phyloP scores from a whole-genome alignment of 2,113 vertebrate genomes.

The Cygnus buccinator region DNA sequence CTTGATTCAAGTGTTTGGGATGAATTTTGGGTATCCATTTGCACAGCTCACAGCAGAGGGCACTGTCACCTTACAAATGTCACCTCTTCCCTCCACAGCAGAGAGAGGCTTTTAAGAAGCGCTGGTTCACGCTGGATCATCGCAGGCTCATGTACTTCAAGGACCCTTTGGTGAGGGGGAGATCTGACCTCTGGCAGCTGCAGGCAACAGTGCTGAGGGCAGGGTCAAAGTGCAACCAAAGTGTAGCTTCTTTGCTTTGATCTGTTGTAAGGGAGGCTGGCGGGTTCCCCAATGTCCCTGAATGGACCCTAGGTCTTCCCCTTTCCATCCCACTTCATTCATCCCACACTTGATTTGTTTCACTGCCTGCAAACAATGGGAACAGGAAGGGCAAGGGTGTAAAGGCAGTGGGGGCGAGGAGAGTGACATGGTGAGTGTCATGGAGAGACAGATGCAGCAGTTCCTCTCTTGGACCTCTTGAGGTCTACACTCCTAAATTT shows the following conservation, averaged over 20 bases:
- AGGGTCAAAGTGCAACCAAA: not conserved
- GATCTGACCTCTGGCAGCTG: not conserved
- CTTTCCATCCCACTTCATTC: not conserved
- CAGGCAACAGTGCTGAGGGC: not conserved
- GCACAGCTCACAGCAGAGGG: constrained; percentile 47
- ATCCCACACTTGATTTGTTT: not conserved
- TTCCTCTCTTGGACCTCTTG: not conserved
- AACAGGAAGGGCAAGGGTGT: not conserved
- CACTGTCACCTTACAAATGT: constrained; percentile 16
- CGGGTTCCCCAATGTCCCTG: not conserved
- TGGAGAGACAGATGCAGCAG: not conserved
- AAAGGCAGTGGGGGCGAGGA: not conserved
- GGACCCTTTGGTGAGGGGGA: constrained; percentile 86
- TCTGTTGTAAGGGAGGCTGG: not conserved
- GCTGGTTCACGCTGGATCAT: constrained; percentile 92
- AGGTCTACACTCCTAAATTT: not conserved
- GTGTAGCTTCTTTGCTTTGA: not conserved
- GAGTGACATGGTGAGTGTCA: not conserved
- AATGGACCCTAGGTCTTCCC: not conserved
- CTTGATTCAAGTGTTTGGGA: not conserved
- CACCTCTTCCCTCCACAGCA: constrained; percentile 76
- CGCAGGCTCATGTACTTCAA: constrained; percentile 93
- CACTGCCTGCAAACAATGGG: not conserved
- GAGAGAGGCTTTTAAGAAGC: constrained; percentile 91
- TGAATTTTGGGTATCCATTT: not conserved